Evolutionary conservation across 2,113 vertebrate species (phyloP).

Genomic region (Oceanites oceanicus): DNA sequence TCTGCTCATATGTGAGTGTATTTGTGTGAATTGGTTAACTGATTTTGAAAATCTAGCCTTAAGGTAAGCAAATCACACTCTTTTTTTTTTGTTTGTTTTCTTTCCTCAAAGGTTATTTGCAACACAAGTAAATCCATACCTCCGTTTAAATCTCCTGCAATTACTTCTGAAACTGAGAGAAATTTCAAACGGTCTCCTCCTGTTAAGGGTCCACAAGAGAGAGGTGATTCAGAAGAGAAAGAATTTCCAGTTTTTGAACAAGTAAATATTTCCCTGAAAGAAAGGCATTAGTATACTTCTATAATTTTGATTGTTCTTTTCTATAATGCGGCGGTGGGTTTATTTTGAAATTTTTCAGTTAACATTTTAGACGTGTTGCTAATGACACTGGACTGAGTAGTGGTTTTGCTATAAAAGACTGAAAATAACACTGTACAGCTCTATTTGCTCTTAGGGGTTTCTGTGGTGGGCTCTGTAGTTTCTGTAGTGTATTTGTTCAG

Average conservation of each 20-base stretch:
- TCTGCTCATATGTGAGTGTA: neutral
- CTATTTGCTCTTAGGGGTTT: neutral
- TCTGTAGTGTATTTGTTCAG: neutral
- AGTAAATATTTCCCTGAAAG: slow-evolving; percentile 48
- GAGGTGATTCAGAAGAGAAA: slow-evolving; percentile 64
- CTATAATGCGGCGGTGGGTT: accelerated
- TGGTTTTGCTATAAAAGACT: neutral
- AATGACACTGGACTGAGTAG: neutral
- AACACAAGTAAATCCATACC: slow-evolving; percentile 68
- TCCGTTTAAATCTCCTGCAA: slow-evolving; percentile 64
- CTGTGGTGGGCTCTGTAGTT: neutral
- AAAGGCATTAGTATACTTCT: slow-evolving; percentile 31
- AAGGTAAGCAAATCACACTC: neutral
- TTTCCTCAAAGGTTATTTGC: slow-evolving; percentile 67
- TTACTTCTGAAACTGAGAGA: slow-evolving; percentile 73
- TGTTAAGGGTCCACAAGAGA: slow-evolving; percentile 66
- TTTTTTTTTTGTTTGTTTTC: neutral
- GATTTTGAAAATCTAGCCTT: neutral
- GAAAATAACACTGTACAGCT: neutral
- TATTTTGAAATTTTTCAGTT: neutral
- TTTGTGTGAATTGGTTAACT: neutral
- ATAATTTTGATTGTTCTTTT: neutral
- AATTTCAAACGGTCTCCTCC: slow-evolving; percentile 72
- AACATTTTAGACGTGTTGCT: neutral
- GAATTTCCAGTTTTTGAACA: slow-evolving; percentile 24